phyloP scores from a whole-genome alignment of 1,140 invertebrate species.

The Colletes gigas region DNA sequence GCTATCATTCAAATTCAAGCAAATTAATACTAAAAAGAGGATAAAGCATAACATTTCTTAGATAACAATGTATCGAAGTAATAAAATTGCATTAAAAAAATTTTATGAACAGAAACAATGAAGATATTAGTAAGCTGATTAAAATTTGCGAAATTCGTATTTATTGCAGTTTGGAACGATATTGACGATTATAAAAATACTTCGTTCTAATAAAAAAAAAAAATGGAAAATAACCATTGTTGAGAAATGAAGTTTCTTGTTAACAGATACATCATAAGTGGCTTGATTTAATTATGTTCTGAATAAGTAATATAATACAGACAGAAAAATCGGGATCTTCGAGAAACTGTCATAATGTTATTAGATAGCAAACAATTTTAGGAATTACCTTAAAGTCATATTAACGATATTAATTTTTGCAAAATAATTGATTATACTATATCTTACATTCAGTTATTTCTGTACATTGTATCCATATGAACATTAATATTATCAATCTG shows the following conservation, averaged over 20 bases:
- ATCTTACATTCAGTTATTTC: too few relatives aligned
- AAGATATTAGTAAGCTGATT: not conserved
- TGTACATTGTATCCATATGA: too few relatives aligned
- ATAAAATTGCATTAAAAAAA: not conserved
- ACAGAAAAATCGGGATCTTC: too few relatives aligned
- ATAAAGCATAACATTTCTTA: not conserved
- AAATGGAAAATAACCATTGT: not conserved
- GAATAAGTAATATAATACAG: too few relatives aligned
- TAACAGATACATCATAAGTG: too few relatives aligned
- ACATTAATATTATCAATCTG: too few relatives aligned
- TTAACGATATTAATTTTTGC: too few relatives aligned
- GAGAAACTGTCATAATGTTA: too few relatives aligned
- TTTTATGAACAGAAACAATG: not conserved
- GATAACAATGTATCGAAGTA: not conserved
- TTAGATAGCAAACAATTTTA: not conserved
- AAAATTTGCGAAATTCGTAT: not conserved
- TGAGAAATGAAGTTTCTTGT: not conserved
- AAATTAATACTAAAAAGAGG: not conserved
- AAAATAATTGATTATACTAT: too few relatives aligned
- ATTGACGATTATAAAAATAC: not conserved
- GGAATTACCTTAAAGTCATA: too few relatives aligned
- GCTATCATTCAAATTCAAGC: not conserved
- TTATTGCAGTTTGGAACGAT: not conserved
- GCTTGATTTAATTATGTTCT: too few relatives aligned
- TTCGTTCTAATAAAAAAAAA: not conserved